Conservation (phyloP, 2,113 vertebrate genomes). For the Callipepla squamata region DNA sequence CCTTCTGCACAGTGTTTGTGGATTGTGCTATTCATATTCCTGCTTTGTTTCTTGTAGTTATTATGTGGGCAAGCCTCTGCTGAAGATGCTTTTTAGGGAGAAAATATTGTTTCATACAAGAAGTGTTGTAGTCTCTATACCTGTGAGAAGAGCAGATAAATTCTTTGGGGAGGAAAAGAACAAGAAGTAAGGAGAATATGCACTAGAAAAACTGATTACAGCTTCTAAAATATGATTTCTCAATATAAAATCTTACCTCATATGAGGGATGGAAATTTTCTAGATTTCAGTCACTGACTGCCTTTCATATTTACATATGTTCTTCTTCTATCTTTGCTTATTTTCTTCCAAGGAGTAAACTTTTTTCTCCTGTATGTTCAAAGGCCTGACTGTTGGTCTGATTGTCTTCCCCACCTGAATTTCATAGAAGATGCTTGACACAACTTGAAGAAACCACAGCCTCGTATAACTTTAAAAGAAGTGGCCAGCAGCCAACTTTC, state of each 20-base stretch:
- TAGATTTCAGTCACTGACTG: neutral
- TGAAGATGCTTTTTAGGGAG: neutral
- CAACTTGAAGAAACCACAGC: neutral
- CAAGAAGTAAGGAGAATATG: neutral
- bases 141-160: neutral
- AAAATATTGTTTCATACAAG: neutral
- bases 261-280: neutral
- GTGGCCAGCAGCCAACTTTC: slow-evolving; percentile 44
- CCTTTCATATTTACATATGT: neutral
- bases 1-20: neutral
- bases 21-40: neutral
- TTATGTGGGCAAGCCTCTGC: neutral
- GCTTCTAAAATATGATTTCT: neutral
- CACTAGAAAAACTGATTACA: neutral
- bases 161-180: neutral
- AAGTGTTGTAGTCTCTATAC: neutral
- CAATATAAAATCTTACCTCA: neutral
- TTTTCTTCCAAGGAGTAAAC: neutral
- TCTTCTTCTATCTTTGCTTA: neutral
- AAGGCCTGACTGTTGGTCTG: neutral
- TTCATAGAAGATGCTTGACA: slow-evolving; percentile 17
- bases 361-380: neutral
- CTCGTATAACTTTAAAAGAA: slow-evolving; percentile 14
- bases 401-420: neutral
- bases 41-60: neutral